These are phyloP conservation scores for Scrobipalpa costella DNA, from an alignment of 2,888 invertebrate species.

Conservation along the genomic window DNA sequence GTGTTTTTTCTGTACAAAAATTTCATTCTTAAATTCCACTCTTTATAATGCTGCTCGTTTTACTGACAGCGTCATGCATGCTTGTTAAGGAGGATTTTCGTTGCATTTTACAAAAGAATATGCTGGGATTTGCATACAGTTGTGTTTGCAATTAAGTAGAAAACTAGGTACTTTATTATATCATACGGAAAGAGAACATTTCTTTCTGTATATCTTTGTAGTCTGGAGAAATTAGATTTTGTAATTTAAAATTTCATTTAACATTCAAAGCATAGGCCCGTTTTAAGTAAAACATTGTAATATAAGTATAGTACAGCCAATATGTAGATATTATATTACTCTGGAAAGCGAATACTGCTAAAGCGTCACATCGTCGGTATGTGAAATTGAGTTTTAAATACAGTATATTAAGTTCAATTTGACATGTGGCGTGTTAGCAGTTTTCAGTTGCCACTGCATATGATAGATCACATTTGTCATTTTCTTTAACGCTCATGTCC, in stretches of 20 bases:
- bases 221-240: not conserved
- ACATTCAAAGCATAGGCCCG: not conserved
- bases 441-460: too few species aligned
- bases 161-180: conserved; percentile 13
- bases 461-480: too few species aligned
- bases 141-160: conserved; percentile 19
- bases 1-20: conserved; percentile 7
- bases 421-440: too few species aligned
- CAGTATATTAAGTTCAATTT: too few species aligned
- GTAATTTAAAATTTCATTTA: not conserved
- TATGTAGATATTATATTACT: too few species aligned
- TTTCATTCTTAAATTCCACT: conserved; percentile 25
- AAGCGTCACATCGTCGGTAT: too few species aligned
- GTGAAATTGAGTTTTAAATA: too few species aligned
- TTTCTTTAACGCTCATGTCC: too few species aligned
- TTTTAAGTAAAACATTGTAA: too few species aligned
- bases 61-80: conserved; percentile 39
- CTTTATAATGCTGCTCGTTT: conserved; percentile 37
- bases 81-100: conserved; percentile 35
- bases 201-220: conserved; percentile 5
- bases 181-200: conserved; percentile 1
- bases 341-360: too few species aligned
- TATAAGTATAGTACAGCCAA: too few species aligned
- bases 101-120: conserved; percentile 25
- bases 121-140: conserved; percentile 14